Conservation (phyloP, 2,888 invertebrate species). For the Cerceris ruficornis region DNA sequence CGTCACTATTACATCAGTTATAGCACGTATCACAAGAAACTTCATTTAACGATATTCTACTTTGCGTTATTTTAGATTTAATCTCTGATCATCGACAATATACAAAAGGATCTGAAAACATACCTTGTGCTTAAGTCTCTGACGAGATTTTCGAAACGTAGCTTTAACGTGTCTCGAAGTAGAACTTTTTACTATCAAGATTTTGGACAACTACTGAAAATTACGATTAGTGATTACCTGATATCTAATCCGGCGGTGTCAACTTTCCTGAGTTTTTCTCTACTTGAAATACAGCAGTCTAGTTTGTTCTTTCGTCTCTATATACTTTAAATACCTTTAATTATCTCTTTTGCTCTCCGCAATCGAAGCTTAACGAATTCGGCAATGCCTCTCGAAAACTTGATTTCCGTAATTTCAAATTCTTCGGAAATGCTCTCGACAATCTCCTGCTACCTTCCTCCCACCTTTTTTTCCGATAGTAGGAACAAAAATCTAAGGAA, state of each 20-base stretch:
- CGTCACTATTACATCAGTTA: too few relatives aligned
- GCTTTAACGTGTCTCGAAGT: neutral
- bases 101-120: too few relatives aligned
- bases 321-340: neutral
- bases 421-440: too few relatives aligned
- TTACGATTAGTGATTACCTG: slow-evolving; percentile 24
- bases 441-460: slow-evolving; percentile 13
- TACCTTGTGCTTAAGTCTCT: neutral
- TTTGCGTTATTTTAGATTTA: too few relatives aligned
- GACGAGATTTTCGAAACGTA: neutral
- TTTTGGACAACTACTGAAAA: neutral
- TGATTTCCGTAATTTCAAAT: too few relatives aligned
- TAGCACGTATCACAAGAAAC: too few relatives aligned
- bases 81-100: too few relatives aligned
- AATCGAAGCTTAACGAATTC: too few relatives aligned
- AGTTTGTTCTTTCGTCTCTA: slow-evolving; percentile 1
- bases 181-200: neutral
- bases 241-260: neutral
- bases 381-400: too few relatives aligned
- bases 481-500: neutral
- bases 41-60: too few relatives aligned
- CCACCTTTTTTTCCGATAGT: slow-evolving; percentile 13
- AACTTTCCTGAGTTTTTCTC: neutral
- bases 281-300: neutral
- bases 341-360: neutral